Percentiles rank a stretch among this genome's conserved stretches.
These are phyloP conservation scores for Tachysurus vachellii DNA, from an alignment of 2,113 vertebrate genomes.

Conservation along the genomic window DNA sequence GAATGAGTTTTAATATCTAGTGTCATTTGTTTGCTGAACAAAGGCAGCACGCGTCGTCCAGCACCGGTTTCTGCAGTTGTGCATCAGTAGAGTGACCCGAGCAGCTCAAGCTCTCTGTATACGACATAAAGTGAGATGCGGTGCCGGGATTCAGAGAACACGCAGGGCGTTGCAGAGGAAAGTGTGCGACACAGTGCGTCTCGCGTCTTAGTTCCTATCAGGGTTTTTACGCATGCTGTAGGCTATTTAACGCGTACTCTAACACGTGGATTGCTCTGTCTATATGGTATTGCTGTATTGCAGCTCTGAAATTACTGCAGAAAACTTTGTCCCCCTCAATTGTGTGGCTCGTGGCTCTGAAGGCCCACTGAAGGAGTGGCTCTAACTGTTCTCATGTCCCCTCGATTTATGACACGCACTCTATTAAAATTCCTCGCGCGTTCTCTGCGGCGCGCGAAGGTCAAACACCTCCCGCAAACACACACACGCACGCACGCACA, in stretches of 20 bases:
- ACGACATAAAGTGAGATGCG: slow-evolving; percentile 16
- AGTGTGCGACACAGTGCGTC: slow-evolving; percentile 3
- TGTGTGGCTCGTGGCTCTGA: background rate
- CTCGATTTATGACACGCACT: slow-evolving; percentile 7
- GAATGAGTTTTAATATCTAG: background rate
- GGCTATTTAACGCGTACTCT: no score
- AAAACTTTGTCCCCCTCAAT: slow-evolving; percentile 43
- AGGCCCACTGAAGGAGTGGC: background rate
- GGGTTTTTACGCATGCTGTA: background rate
- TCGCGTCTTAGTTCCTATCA: slow-evolving; percentile 9
- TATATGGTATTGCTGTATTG: background rate
- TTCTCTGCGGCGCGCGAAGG: slow-evolving; percentile 44
- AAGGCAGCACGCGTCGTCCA: slow-evolving; percentile 31
- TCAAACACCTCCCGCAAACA: slow-evolving; percentile 26
- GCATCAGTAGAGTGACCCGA: background rate
- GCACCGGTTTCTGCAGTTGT: slow-evolving; percentile 29
- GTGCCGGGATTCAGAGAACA: slow-evolving; percentile 45
- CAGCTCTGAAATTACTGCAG: slow-evolving; percentile 38
- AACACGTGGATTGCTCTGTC: no score
- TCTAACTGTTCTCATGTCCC: background rate
- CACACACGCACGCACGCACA: background rate
- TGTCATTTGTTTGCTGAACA: slow-evolving; percentile 30
- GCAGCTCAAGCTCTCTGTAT: background rate
- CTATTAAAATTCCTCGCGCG: slow-evolving; percentile 44
- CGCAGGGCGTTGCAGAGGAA: slow-evolving; percentile 26